Conservation (phyloP, 2,888 invertebrate genomes). For the Sturmia bella region DNA sequence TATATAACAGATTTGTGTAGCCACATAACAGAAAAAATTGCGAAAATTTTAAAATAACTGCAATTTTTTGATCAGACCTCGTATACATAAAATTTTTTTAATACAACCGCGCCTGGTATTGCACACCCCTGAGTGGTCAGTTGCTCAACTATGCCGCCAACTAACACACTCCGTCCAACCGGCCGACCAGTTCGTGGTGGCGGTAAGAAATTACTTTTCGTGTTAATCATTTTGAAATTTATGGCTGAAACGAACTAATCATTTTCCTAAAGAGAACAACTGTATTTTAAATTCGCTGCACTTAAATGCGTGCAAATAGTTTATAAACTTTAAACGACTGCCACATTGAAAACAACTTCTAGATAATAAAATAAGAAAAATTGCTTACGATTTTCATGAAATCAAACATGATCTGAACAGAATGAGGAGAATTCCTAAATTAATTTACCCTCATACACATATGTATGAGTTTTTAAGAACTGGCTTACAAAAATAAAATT, state of each 20-base stretch:
- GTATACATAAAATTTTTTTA: background rate
- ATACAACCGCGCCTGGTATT: background rate
- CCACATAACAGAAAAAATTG: no score
- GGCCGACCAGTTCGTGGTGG: conserved; percentile 7
- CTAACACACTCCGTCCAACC: background rate
- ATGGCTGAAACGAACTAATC: conserved; percentile 61
- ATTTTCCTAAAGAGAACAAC: conserved; percentile 61
- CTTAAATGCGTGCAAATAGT: conserved; percentile 57
- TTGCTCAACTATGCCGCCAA: background rate
- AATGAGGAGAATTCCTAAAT: conserved; percentile 35
- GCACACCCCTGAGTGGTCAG: conserved; percentile 19
- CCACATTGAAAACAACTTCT: conserved; percentile 42
- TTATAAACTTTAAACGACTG: conserved; percentile 46
- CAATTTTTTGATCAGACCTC: no score
- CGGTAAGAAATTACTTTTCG: conserved; percentile 51
- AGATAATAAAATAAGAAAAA: conserved; percentile 38
- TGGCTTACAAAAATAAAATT: background rate
- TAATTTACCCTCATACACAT: no score
- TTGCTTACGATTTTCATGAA: conserved; percentile 51
- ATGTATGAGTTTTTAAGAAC: background rate
- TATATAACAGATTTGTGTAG: no score
- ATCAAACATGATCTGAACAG: conserved; percentile 34
- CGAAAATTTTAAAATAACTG: no score
- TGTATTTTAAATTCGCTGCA: conserved; percentile 50
- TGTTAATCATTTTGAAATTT: conserved; percentile 68